Evolutionary conservation across 2,113 vertebrate species (phyloP).

Genomic region (Danio rerio): GRCz12tu NC_133188.1:29759501-29760000

Average conservation of each 20-base stretch:
- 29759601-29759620: slow-evolving; percentile 46
- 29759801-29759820: slow-evolving; percentile 47
- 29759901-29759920: too few relatives aligned
- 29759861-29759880: not conserved
- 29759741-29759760: slow-evolving; percentile 54
- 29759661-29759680: slow-evolving; percentile 52
- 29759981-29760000: too few relatives aligned
- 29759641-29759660: slow-evolving; percentile 57
- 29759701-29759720: slow-evolving; percentile 60
- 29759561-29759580: slow-evolving; percentile 46
- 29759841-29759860: slow-evolving; percentile 23
- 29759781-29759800: slow-evolving; percentile 52
- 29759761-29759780: slow-evolving; percentile 59
- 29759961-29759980: too few relatives aligned
- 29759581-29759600: slow-evolving; percentile 41
- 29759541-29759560: slow-evolving; percentile 24
- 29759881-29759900: too few relatives aligned
- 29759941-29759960: too few relatives aligned
- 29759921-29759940: too few relatives aligned
- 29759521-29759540: slow-evolving; percentile 38
- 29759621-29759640: slow-evolving; percentile 61
- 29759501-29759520: slow-evolving; percentile 27
- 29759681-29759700: slow-evolving; percentile 70
- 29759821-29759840: slow-evolving; percentile 26
- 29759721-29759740: slow-evolving; percentile 63